phyloP scores from a whole-genome alignment of 2,797 vertebrate genomes.

The Orestias chungarensis region DNA sequence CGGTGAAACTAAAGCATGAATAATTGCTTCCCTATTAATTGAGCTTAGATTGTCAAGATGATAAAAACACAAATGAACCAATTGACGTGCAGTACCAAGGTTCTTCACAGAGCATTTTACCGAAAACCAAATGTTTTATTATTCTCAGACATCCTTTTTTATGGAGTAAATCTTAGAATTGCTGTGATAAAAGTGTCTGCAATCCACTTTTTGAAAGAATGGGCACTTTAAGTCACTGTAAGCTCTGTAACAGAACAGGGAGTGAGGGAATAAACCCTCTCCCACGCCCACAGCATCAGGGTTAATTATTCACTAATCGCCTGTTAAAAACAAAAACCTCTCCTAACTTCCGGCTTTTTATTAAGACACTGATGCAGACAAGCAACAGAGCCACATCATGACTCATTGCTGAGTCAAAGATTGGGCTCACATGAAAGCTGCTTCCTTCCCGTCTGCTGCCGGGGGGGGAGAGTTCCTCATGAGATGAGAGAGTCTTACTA shows the following conservation, averaged over 20 bases:
- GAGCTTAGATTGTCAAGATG: background rate
- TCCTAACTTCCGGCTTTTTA: slow-evolving; percentile 28
- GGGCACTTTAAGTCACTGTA: background rate
- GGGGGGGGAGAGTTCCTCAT: background rate
- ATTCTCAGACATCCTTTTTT: background rate
- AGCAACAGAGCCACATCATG: slow-evolving; percentile 42
- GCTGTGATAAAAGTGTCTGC: background rate
- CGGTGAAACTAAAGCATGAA: background rate
- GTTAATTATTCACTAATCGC: slow-evolving; percentile 58
- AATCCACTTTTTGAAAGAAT: background rate
- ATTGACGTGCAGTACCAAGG: background rate
- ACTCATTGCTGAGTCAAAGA: slow-evolving; percentile 56
- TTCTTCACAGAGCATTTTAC: background rate
- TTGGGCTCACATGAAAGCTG: slow-evolving; percentile 19
- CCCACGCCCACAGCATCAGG: slow-evolving; percentile 28
- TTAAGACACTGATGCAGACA: slow-evolving; percentile 37
- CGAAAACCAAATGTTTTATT: background rate
- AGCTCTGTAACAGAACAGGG: slow-evolving; percentile 15
- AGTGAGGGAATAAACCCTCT: slow-evolving; percentile 38
- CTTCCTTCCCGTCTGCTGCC: background rate
- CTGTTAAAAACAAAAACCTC: slow-evolving; percentile 43
- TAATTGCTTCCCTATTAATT: background rate
- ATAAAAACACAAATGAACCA: background rate
- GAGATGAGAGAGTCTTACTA: background rate
- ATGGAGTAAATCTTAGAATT: background rate